These are phyloP conservation scores for Ferdinandea cuprea DNA, from an alignment of 2,888 invertebrate genomes.

Conservation along the genomic window DNA sequence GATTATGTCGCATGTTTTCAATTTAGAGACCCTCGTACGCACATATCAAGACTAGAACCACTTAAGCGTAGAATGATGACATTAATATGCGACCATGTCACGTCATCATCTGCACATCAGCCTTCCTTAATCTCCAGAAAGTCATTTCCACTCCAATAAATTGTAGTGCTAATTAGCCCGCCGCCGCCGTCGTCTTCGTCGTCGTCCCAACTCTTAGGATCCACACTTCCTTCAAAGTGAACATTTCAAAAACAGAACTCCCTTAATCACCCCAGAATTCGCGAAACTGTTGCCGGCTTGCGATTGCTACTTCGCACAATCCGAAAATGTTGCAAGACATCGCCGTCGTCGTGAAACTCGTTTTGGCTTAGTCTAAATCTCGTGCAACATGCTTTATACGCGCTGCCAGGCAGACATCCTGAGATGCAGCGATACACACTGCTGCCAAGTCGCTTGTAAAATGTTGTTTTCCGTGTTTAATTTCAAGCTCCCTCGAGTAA, in stretches of 20 bases:
- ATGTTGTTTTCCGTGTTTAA: conserved; percentile 1
- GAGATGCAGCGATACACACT: conserved; percentile 2
- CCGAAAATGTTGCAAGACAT: conserved; percentile 37
- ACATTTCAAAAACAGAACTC: not conserved
- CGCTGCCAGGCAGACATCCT: conserved; percentile 42
- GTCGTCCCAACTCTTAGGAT: too few species aligned
- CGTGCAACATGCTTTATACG: conserved; percentile 51
- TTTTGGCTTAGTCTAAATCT: conserved; percentile 44
- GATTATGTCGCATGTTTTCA: not conserved
- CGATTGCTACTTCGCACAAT: not conserved
- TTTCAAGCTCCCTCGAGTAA: conserved; percentile 1
- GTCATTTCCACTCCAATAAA: conserved; percentile 64
- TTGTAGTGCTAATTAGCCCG: conserved; percentile 59
- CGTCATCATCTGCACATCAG: conserved; percentile 33
- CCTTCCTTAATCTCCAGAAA: conserved; percentile 56
- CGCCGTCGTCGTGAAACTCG: conserved; percentile 26
- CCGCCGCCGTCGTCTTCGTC: too few species aligned
- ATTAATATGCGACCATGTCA: conserved; percentile 28
- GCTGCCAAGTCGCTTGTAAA: not conserved
- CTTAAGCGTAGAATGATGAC: conserved; percentile 41
- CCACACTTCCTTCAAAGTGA: conserved; percentile 6
- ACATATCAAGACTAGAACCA: conserved; percentile 8
- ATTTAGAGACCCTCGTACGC: not conserved
- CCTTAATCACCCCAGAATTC: conserved; percentile 40
- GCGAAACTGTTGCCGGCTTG: conserved; percentile 31